Evolutionary conservation across 2,888 invertebrate species (phyloP).

Genomic region (Rosalia funebris): DNA sequence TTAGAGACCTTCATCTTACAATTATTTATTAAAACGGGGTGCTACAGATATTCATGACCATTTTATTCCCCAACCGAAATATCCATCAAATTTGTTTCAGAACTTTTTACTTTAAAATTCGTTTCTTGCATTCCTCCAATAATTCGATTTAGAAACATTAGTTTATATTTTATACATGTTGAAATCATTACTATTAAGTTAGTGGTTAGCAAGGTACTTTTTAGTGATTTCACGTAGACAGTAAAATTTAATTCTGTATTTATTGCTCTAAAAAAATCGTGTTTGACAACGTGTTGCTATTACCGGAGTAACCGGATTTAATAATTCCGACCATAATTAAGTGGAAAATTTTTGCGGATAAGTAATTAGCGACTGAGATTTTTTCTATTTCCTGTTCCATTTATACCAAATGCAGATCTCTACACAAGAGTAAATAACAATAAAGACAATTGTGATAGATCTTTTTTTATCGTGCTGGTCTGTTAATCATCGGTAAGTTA

Average conservation of each 20-base stretch:
- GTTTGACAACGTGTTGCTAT: background rate
- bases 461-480: background rate
- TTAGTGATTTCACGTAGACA: background rate
- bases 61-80: too few relatives aligned
- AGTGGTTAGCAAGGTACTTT: background rate
- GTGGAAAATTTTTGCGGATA: background rate
- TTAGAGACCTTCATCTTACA: too few relatives aligned
- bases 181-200: too few relatives aligned
- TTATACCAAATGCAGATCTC: background rate
- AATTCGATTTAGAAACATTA: too few relatives aligned
- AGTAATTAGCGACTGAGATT: background rate
- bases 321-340: background rate
- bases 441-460: background rate
- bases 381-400: background rate
- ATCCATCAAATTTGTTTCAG: too few relatives aligned
- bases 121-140: too few relatives aligned
- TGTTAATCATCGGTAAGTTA: background rate
- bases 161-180: too few relatives aligned
- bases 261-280: background rate
- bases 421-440: background rate
- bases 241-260: background rate
- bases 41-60: too few relatives aligned
- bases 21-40: too few relatives aligned
- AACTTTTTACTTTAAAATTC: too few relatives aligned
- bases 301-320: background rate